These are phyloP conservation scores for Acanthisitta chloris DNA, from an alignment of 2,113 vertebrate species.

Conservation along the genomic window DNA sequence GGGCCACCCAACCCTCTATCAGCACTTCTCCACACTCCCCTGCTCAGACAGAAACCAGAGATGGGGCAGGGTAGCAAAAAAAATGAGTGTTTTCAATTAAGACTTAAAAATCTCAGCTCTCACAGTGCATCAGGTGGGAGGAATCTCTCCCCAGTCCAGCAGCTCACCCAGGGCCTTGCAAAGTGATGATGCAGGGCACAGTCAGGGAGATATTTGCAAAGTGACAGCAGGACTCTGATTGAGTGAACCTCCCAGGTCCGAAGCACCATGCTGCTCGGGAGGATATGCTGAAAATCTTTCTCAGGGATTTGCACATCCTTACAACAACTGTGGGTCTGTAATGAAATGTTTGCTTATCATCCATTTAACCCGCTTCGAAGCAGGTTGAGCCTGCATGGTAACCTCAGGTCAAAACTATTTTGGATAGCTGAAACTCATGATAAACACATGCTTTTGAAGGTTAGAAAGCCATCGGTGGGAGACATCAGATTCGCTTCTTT, in stretches of 20 bases:
- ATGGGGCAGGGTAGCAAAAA: neutral
- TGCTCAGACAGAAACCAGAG: neutral
- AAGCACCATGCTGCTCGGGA: neutral
- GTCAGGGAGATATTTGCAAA: conserved; percentile 39
- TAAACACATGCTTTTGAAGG: conserved; percentile 75
- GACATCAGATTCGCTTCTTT: conserved; percentile 69
- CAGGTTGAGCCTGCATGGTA: conserved; percentile 66
- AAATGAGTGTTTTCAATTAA: conserved; percentile 44
- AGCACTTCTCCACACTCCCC: neutral
- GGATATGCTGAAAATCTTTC: conserved; percentile 73
- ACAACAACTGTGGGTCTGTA: conserved; percentile 50
- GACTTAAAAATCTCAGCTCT: conserved; percentile 12
- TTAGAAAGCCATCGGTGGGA: conserved; percentile 67
- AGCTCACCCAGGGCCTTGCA: neutral
- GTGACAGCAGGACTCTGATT: conserved; percentile 59
- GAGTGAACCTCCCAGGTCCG: conserved; percentile 47
- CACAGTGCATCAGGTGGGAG: neutral
- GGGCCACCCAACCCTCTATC: neutral
- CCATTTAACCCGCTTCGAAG: conserved; percentile 64
- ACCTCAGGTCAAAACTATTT: conserved; percentile 81
- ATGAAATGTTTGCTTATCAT: conserved; percentile 78
- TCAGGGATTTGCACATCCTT: conserved; percentile 67
- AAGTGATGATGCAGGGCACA: conserved; percentile 26
- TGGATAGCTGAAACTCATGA: conserved; percentile 71
- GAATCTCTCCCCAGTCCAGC: neutral